Evolutionary conservation across 2,888 invertebrate species (phyloP).

Genomic region (Xanthia togata): DNA sequence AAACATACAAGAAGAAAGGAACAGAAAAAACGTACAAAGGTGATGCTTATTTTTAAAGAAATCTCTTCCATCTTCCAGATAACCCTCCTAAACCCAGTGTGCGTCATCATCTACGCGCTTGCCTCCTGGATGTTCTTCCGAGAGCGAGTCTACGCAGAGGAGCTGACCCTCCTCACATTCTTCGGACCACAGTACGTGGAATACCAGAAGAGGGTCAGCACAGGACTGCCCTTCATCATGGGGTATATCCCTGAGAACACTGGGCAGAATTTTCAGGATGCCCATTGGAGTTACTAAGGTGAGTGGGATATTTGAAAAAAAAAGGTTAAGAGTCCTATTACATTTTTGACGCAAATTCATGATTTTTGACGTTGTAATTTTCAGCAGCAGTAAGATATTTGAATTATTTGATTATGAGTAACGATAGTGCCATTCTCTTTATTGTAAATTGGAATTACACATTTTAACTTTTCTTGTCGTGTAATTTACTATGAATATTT

Average conservation of each 20-base stretch:
- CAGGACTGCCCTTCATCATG: conserved; percentile 69
- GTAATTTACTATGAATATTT: too few species aligned
- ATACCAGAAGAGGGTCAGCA: conserved; percentile 94
- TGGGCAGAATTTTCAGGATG: conserved; percentile 56
- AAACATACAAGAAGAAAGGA: background rate
- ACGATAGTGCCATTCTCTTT: too few species aligned
- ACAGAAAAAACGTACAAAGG: background rate
- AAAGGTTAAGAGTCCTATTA: too few species aligned
- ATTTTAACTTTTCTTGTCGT: too few species aligned
- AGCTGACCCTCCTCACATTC: conserved; percentile 96
- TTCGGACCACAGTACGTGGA: conserved; percentile 96
- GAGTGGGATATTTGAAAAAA: background rate
- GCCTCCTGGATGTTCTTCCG: conserved; percentile 98
- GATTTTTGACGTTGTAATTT: too few species aligned
- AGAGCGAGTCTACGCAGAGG: conserved; percentile 96
- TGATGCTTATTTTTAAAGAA: too few species aligned
- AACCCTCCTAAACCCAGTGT: conserved; percentile 97
- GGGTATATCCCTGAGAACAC: conserved; percentile 71
- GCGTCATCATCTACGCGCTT: conserved; percentile 94
- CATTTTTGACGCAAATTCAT: too few species aligned
- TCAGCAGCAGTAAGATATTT: too few species aligned
- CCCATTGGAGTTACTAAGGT: conserved; percentile 73
- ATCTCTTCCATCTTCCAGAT: conserved; percentile 87
- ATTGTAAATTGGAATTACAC: too few species aligned
- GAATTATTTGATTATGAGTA: too few species aligned